These are phyloP conservation scores for Crypturellus undulatus DNA, from an alignment of 2,113 vertebrate genomes.

Conservation along the genomic window DNA sequence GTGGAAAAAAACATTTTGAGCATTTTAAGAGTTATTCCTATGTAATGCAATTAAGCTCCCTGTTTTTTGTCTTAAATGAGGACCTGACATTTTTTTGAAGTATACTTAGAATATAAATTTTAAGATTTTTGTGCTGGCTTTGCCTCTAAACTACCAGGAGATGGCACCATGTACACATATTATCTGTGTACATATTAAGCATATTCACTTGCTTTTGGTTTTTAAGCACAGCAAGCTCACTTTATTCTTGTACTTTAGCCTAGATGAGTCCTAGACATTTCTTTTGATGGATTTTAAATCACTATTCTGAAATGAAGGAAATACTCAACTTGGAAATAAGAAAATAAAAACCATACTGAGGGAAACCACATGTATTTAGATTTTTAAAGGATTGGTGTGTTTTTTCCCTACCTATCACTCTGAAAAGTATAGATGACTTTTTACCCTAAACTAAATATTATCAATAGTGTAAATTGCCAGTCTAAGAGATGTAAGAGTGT, in stretches of 20 bases:
- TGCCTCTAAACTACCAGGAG: constrained; percentile 42
- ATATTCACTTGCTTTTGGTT: background rate
- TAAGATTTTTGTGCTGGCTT: background rate
- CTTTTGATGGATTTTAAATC: background rate
- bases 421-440: background rate
- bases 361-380: background rate
- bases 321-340: background rate
- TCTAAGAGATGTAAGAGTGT: background rate
- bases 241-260: background rate
- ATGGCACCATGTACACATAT: constrained; percentile 47
- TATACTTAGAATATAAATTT: accelerated
- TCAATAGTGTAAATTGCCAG: background rate
- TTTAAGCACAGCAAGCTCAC: background rate
- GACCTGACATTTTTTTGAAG: background rate
- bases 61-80: background rate
- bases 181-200: too few species aligned
- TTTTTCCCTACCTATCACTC: background rate
- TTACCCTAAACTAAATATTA: background rate
- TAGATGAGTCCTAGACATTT: background rate
- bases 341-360: background rate
- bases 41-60: background rate
- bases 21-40: background rate
- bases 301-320: background rate
- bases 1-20: background rate
- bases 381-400: background rate